These are phyloP conservation scores for Brienomyrus longianalis DNA, from an alignment of 2,113 vertebrate species.

Conservation along the genomic window DNA sequence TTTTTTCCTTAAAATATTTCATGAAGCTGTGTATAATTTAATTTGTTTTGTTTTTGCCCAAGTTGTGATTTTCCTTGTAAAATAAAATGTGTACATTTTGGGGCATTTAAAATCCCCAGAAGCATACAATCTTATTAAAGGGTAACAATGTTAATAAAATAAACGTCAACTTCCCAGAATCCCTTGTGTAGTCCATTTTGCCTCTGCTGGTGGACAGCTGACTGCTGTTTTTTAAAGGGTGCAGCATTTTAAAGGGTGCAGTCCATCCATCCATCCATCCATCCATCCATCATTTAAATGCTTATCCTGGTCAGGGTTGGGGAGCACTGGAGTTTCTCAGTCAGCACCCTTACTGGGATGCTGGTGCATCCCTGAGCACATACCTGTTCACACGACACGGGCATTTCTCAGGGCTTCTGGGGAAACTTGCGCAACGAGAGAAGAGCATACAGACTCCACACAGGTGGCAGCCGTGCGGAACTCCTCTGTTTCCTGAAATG, in stretches of 20 bases:
- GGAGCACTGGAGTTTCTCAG: not conserved
- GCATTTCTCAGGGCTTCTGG: not conserved
- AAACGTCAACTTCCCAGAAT: constrained; percentile 54
- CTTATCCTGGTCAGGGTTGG: not conserved
- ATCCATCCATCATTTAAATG: not conserved
- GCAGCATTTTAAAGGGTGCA: not conserved
- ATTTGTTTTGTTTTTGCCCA: constrained; percentile 67
- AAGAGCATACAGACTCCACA: not conserved
- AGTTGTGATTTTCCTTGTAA: constrained; percentile 75
- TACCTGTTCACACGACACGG: not conserved
- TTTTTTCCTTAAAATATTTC: constrained; percentile 92
- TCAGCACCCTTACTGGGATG: not conserved
- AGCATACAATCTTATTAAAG: constrained; percentile 87
- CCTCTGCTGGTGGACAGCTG: too few species aligned
- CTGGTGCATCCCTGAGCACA: not conserved
- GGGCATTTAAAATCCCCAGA: constrained; percentile 86
- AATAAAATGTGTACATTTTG: constrained; percentile 84
- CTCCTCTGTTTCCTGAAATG: not conserved
- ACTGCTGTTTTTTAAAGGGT: not conserved
- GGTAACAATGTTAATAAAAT: constrained; percentile 96
- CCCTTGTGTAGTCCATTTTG: constrained; percentile 25
- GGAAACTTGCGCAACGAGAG: not conserved
- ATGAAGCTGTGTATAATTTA: constrained; percentile 84
- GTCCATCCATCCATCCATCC: not conserved
- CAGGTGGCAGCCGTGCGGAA: too few species aligned